Evolutionary conservation across 2,888 invertebrate species (phyloP).

Genomic region (Drosophila eohydei): DNA sequence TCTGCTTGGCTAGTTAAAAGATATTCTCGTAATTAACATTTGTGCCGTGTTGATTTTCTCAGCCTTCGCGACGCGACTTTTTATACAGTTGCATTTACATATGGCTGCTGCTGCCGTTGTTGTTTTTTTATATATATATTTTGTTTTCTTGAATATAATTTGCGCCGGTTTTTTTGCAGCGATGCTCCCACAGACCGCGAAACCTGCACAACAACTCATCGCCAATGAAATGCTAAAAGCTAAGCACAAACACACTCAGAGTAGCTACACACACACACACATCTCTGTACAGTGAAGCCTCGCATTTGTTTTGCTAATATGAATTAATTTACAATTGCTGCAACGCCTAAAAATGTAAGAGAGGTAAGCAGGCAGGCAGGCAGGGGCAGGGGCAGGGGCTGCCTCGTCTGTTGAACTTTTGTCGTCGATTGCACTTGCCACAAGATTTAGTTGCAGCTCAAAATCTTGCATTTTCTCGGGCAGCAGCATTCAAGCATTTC

Average conservation of each 20-base stretch:
- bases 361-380: neutral
- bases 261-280: constrained; percentile 7
- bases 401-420: constrained; percentile 77
- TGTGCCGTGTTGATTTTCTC: constrained; percentile 81
- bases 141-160: constrained; percentile 66
- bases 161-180: constrained; percentile 70
- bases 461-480: constrained; percentile 45
- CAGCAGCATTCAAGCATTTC: constrained; percentile 69
- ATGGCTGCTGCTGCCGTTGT: constrained; percentile 38
- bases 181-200: constrained; percentile 76
- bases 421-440: constrained; percentile 57
- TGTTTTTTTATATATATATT: constrained; percentile 22
- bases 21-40: constrained; percentile 79
- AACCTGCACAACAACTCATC: constrained; percentile 76
- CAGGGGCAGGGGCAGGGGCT: constrained; percentile 1
- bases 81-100: constrained; percentile 50
- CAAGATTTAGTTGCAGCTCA: constrained; percentile 37
- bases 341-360: constrained; percentile 55
- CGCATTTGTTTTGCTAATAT: constrained; percentile 76
- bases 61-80: constrained; percentile 76
- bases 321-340: constrained; percentile 75
- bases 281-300: constrained; percentile 23
- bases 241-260: constrained; percentile 38
- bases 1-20: constrained; percentile 56
- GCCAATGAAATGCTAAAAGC: constrained; percentile 77